phyloP scores from a whole-genome alignment of 1,140 invertebrate species.

The Proales similis region DNA sequence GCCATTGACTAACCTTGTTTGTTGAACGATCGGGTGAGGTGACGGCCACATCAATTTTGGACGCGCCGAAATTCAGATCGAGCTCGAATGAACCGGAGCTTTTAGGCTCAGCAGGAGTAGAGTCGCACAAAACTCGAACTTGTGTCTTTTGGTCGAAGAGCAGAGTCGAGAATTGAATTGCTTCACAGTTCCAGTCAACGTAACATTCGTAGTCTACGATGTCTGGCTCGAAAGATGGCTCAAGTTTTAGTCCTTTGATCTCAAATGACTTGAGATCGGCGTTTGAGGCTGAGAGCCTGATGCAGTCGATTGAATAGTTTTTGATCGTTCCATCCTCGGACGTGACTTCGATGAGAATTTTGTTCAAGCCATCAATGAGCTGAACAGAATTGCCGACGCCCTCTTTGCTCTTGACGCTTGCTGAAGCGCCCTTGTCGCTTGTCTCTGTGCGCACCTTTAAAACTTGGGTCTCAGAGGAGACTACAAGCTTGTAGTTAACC shows the following conservation, averaged over 20 bases:
- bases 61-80: too few species aligned
- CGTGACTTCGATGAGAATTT: slow-evolving; percentile 34
- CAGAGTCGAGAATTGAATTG: too few species aligned
- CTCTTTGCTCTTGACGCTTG: neutral
- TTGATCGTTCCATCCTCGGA: slow-evolving; percentile 33
- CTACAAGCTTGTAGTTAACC: slow-evolving; percentile 9
- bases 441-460: slow-evolving; percentile 10
- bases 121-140: too few species aligned
- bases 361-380: slow-evolving; percentile 21
- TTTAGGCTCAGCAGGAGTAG: too few species aligned
- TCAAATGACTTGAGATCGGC: neutral
- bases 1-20: too few species aligned
- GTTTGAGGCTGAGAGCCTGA: slow-evolving; percentile 5
- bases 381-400: slow-evolving; percentile 16
- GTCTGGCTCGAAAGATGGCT: slow-evolving; percentile 12
- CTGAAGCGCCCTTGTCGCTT: slow-evolving; percentile 17
- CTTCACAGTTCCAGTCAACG: too few species aligned
- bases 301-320: slow-evolving; percentile 19
- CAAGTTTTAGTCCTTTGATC: neutral
- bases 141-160: too few species aligned
- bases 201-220: neutral
- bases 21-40: too few species aligned
- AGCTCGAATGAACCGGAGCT: too few species aligned
- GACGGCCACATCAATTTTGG: too few species aligned
- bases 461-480: neutral